Base-by-base conservation (phyloP, 2,888 invertebrate genomes). In the Pharmacophagus antenor region DNA sequence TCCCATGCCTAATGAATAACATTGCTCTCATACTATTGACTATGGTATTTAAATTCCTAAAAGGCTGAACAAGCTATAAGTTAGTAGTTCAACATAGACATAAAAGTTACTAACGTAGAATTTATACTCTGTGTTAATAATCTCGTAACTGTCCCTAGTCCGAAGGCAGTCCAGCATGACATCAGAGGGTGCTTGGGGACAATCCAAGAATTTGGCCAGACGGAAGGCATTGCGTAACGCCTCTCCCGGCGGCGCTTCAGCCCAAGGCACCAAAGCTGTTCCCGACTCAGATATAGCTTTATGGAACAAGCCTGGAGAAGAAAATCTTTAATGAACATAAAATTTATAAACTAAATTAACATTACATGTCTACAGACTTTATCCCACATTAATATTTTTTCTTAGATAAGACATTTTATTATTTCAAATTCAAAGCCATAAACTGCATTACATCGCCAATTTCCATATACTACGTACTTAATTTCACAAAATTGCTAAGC, bases 211-310 rank as follows among this genome's bases (percentile, higher is more conserved):
- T 69, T 92, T 77, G 0, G 93, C 94, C 21, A 95, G 73, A 48
- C 91, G 92, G 57, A 84, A 88, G 0, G 95, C 93, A 56, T 94
- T 92, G 42, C 82, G 79, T 6, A 91, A 81, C 0, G 93, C 92
- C 60, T 93, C 90, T 7, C 93, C 93, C 2, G 92, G 92, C 0
- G 93, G 89, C 0, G 94, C 90, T 64, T 92, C 92, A 0, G 93
- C 93, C 94, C 94, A 95, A 0, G 93, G 92, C 64, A 93, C 93
- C 41, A 94, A 82, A 0, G 94, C 93, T 0, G 94, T 94, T 0
- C 95, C 95, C 53, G 95, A 95, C 73, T 95, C 94, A 0, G 95
- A 93, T 62, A 96, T 95, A 1, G 91, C 95, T 61, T 93, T 93
- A 66, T 94, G 94, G 66, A 95, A 94, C 12, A 95, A 74, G 61